Conservation (phyloP, 2,888 invertebrate genomes). For the Chelonus formosanus region DNA sequence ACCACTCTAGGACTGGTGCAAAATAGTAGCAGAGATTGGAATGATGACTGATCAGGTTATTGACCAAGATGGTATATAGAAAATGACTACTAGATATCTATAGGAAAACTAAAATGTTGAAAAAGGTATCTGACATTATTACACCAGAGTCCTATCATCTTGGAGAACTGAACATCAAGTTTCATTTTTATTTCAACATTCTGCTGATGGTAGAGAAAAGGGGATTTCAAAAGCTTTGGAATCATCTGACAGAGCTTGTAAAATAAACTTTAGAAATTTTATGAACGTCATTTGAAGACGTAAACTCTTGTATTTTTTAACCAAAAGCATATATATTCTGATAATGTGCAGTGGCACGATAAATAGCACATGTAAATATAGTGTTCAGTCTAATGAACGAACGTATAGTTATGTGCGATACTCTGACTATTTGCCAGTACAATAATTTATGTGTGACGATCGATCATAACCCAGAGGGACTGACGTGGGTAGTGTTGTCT, state of each 20-base stretch:
- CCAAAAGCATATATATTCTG: too few relatives aligned
- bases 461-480: constrained; percentile 28
- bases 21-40: background rate
- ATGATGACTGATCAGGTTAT: constrained; percentile 5
- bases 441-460: constrained; percentile 29
- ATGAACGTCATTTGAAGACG: too few relatives aligned
- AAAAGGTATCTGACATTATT: background rate
- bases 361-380: constrained; percentile 1
- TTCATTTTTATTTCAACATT: constrained; percentile 3
- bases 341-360: too few relatives aligned
- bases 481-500: constrained; percentile 4
- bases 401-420: constrained; percentile 10
- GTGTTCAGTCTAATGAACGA: background rate
- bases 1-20: constrained; percentile 30
- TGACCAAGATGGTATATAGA: constrained; percentile 5
- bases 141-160: background rate
- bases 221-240: background rate
- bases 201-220: background rate
- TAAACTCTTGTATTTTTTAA: too few relatives aligned
- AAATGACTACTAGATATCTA: background rate
- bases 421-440: constrained; percentile 8
- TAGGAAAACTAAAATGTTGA: constrained; percentile 1
- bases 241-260: too few relatives aligned
- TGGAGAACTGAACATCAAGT: constrained; percentile 2
- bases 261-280: too few relatives aligned